phyloP scores from a whole-genome alignment of 2,888 invertebrate genomes.

The Apodemia mormo region DNA sequence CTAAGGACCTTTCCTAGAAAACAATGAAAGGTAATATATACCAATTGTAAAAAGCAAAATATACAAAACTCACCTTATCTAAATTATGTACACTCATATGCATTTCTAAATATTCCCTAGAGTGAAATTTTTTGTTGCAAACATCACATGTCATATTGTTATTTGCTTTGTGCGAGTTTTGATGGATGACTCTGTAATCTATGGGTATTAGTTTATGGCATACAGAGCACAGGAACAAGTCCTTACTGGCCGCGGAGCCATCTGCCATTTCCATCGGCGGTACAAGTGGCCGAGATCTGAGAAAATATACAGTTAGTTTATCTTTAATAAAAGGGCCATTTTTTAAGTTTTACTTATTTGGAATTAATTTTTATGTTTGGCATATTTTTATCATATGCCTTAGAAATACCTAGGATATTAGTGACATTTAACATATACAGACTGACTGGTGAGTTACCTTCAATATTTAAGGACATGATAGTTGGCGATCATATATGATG shows the following conservation, averaged over 20 bases:
- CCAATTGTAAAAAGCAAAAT: too few species aligned
- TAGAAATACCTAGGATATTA: too few species aligned
- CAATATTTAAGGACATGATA: too few species aligned
- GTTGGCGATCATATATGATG: too few species aligned
- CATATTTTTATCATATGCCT: too few species aligned
- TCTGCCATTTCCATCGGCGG: conserved; percentile 68
- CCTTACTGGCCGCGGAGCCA: conserved; percentile 45
- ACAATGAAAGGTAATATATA: too few species aligned
- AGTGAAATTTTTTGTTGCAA: conserved; percentile 88
- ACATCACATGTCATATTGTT: conserved; percentile 83
- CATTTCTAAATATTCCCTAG: conserved; percentile 85
- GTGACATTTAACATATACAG: too few species aligned
- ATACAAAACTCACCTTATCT: conserved; percentile 63
- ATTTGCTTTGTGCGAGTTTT: conserved; percentile 84
- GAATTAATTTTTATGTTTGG: too few species aligned
- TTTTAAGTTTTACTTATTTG: too few species aligned
- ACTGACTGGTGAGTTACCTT: too few species aligned
- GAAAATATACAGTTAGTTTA: neutral
- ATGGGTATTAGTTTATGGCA: conserved; percentile 77
- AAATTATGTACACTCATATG: conserved; percentile 86
- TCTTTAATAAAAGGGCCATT: too few species aligned
- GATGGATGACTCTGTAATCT: conserved; percentile 82
- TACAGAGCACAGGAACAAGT: conserved; percentile 71
- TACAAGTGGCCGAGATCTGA: conserved; percentile 64
- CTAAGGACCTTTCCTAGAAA: too few species aligned